phyloP scores from a whole-genome alignment of 1,140 invertebrate genomes.

The Sarcophaga peregrina region DNA sequence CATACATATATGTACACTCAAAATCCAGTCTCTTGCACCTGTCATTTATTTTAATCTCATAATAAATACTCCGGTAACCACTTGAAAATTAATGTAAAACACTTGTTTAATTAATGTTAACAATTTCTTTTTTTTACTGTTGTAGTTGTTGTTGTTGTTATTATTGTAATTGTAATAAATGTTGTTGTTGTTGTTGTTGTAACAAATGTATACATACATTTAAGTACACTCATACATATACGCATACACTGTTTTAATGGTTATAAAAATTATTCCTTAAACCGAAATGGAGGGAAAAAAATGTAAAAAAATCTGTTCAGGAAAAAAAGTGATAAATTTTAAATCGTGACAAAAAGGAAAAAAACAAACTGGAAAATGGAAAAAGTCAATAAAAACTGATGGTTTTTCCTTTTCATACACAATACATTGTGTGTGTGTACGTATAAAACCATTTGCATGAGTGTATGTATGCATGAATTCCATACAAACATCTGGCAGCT shows the following conservation, averaged over 20 bases:
- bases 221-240: too few species aligned
- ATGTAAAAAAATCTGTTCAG: neutral
- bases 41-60: slow-evolving; percentile 25
- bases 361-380: neutral
- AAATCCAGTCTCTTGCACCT: slow-evolving; percentile 1
- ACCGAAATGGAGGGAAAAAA: neutral
- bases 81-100: slow-evolving; percentile 43
- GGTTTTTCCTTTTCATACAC: neutral
- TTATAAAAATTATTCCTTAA: too few species aligned
- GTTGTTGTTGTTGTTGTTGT: too few species aligned
- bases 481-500: slow-evolving; percentile 25
- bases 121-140: neutral
- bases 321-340: slow-evolving; percentile 13
- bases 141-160: neutral
- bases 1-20: neutral
- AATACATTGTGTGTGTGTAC: neutral
- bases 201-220: too few species aligned
- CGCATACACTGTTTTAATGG: too few species aligned
- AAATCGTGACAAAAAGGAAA: neutral
- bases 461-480: neutral
- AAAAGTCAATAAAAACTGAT: slow-evolving; percentile 19
- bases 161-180: too few species aligned
- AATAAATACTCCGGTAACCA: slow-evolving; percentile 35
- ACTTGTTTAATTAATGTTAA: slow-evolving; percentile 43
- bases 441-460: neutral